These are phyloP conservation scores for Phylloscopus trochilus DNA, from an alignment of 2,113 vertebrate genomes.

Conservation along the genomic window DNA sequence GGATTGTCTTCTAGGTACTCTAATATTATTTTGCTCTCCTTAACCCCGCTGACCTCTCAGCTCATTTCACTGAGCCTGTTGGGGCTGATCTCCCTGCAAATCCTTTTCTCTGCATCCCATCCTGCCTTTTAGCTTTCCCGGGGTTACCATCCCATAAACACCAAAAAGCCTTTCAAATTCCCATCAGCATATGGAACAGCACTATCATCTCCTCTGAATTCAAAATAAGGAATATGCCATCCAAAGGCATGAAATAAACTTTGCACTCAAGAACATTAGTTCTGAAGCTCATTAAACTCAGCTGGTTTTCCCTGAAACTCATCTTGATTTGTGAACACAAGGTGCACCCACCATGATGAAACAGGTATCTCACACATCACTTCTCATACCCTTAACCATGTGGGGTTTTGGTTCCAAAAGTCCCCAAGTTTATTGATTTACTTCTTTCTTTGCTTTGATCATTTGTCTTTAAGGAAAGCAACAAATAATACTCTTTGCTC, in stretches of 20 bases:
- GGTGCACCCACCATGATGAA: background rate
- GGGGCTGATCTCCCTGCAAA: background rate
- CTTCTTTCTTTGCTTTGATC: background rate
- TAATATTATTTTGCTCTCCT: background rate
- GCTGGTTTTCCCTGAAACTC: background rate
- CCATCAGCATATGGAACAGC: background rate
- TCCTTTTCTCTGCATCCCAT: background rate
- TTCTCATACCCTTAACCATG: background rate
- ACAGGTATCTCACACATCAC: background rate
- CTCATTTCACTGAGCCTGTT: background rate
- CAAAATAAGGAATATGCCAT: background rate
- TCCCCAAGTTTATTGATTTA: background rate
- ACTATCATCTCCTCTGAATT: too few relatives aligned
- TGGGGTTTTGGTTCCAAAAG: background rate
- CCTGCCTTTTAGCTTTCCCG: background rate
- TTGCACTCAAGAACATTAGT: background rate
- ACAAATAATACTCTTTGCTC: background rate
- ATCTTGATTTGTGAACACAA: background rate
- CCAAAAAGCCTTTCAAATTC: background rate
- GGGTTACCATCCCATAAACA: background rate
- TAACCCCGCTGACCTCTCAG: background rate
- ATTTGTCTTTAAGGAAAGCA: background rate
- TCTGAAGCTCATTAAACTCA: fast-evolving
- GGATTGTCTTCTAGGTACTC: background rate
- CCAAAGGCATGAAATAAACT: background rate